These are phyloP conservation scores for Scytalopus superciliaris DNA, from an alignment of 2,113 vertebrate genomes.

Conservation along the genomic window DNA sequence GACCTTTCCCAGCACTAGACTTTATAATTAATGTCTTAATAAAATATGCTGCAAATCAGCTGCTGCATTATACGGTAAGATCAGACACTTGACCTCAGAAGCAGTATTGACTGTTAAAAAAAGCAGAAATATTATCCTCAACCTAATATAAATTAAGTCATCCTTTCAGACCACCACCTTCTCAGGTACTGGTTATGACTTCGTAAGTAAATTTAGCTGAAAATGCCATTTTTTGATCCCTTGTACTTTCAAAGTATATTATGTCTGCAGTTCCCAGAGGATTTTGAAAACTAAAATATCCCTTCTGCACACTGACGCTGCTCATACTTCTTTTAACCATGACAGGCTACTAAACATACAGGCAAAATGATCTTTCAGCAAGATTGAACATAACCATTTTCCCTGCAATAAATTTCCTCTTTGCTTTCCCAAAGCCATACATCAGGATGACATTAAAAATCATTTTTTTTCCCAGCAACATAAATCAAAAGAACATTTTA, in stretches of 20 bases:
- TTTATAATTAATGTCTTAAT: background rate
- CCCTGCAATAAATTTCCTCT: background rate
- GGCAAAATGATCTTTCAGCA: background rate
- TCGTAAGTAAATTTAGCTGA: background rate
- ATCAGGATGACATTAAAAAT: background rate
- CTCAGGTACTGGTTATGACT: background rate
- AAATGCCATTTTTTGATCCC: background rate
- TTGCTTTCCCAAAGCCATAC: background rate
- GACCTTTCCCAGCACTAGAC: constrained; percentile 10
- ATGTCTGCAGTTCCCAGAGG: background rate
- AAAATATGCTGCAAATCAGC: constrained; percentile 4
- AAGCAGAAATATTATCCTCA: background rate
- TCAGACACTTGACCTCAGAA: background rate
- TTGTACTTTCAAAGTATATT: background rate
- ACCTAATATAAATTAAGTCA: background rate
- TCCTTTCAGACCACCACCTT: background rate
- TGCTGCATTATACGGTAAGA: background rate
- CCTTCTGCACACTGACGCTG: background rate
- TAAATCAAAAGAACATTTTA: background rate
- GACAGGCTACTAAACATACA: background rate
- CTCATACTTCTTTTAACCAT: background rate
- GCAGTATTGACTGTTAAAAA: background rate
- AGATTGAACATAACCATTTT: background rate
- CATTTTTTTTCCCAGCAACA: background rate
- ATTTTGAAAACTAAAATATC: background rate